Conservation (phyloP, 2,113 vertebrate genomes). For the Thymallus thymallus region DNA sequence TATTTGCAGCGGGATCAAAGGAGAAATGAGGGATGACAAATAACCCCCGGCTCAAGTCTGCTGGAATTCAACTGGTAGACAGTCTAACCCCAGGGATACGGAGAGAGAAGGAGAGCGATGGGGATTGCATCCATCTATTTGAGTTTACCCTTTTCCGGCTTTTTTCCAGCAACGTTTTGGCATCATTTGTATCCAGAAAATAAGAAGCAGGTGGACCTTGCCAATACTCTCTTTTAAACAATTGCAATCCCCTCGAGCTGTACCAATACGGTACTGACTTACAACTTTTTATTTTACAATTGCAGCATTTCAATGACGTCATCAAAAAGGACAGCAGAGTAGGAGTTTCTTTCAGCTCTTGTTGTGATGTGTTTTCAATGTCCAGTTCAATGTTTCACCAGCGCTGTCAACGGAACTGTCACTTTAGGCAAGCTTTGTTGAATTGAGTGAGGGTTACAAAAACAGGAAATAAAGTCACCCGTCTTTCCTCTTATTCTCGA, state of each 20-base stretch:
- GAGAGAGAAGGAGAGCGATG: not conserved
- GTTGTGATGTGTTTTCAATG: slow-evolving; percentile 43
- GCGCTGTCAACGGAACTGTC: slow-evolving; percentile 55
- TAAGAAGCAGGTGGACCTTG: slow-evolving; percentile 36
- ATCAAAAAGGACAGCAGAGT: slow-evolving; percentile 43
- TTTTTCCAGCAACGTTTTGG: slow-evolving; percentile 4
- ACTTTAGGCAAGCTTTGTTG: slow-evolving; percentile 36
- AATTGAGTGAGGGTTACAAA: slow-evolving; percentile 33
- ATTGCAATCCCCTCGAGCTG: not conserved
- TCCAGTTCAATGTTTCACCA: slow-evolving; percentile 47
- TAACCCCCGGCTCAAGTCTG: slow-evolving; percentile 46
- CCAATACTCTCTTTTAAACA: slow-evolving; percentile 3
- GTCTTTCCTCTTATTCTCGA: slow-evolving; percentile 25
- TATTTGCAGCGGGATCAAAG: slow-evolving; percentile 75
- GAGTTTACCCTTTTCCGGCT: slow-evolving; percentile 4
- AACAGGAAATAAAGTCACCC: slow-evolving; percentile 44
- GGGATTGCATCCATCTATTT: not conserved
- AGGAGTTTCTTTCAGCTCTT: slow-evolving; percentile 22
- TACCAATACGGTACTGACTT: slow-evolving; percentile 22
- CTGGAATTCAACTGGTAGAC: slow-evolving; percentile 49
- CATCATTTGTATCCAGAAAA: slow-evolving; percentile 16
- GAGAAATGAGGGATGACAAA: slow-evolving; percentile 69
- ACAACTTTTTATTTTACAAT: slow-evolving; percentile 23
- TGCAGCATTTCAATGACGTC: slow-evolving; percentile 38
- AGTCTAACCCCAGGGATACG: slow-evolving; percentile 13